Evolutionary conservation across 2,888 invertebrate species (phyloP).

Genomic region (Sericinus montela): DNA sequence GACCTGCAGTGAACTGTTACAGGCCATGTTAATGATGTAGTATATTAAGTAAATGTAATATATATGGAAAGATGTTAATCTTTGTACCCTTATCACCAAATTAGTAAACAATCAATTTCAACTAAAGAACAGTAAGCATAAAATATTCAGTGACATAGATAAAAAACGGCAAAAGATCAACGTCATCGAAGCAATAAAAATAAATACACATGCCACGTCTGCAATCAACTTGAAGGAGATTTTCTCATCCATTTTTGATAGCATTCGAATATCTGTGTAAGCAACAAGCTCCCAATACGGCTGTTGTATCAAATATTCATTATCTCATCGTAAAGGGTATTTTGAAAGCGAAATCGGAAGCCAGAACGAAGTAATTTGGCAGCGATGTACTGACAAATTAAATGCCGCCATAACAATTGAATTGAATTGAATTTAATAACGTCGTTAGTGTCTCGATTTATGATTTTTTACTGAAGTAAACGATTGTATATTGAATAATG

Average conservation of each 20-base stretch:
- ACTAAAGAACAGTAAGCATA: too few relatives aligned
- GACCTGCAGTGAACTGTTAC: too few relatives aligned
- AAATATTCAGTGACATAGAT: too few relatives aligned
- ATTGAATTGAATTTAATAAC: conserved; percentile 31
- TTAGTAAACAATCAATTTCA: too few relatives aligned
- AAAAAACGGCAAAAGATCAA: too few relatives aligned
- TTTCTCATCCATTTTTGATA: conserved; percentile 16
- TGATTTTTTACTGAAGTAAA: not conserved
- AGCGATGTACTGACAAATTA: conserved; percentile 39
- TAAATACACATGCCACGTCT: not conserved
- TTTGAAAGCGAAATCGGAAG: conserved; percentile 27
- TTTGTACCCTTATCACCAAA: too few relatives aligned
- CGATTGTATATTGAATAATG: too few relatives aligned
- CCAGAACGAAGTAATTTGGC: conserved; percentile 48
- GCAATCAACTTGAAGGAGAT: not conserved
- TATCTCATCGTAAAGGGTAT: conserved; percentile 56
- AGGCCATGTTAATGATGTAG: too few relatives aligned
- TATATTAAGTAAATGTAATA: too few relatives aligned
- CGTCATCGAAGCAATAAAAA: not conserved
- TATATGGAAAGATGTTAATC: too few relatives aligned
- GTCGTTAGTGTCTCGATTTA: conserved; percentile 25
- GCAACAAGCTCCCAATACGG: conserved; percentile 48
- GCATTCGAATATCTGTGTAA: conserved; percentile 31
- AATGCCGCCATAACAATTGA: conserved; percentile 33
- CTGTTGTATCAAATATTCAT: conserved; percentile 70